A percentile compares a stretch with the other conserved stretches of the same genome.
Evolutionary conservation across 2,113 vertebrate genomes (phyloP).

Genomic region (Seriola aureovittata): DNA sequence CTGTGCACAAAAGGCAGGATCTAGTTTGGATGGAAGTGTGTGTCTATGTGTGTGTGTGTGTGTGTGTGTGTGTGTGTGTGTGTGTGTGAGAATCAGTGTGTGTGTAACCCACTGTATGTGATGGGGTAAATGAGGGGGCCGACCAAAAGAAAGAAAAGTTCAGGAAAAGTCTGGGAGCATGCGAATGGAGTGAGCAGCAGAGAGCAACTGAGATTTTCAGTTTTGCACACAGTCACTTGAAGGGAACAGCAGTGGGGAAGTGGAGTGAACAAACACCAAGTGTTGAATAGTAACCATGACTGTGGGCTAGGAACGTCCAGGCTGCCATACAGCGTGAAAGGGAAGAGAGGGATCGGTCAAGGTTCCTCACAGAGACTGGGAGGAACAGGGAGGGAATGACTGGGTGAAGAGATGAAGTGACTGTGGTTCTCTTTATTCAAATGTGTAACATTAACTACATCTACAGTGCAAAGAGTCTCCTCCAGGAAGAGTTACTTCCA

Average conservation of each 20-base stretch:
- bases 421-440: conserved; percentile 5
- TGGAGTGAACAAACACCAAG: conserved; percentile 75
- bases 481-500: neutral
- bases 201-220: conserved; percentile 38
- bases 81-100: conserved; percentile 12
- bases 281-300: conserved; percentile 85
- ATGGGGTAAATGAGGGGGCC: conserved; percentile 43
- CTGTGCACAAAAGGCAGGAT: conserved; percentile 73
- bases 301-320: conserved; percentile 77
- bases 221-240: conserved; percentile 68
- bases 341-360: conserved; percentile 47
- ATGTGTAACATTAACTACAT: neutral
- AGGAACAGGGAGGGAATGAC: conserved; percentile 1
- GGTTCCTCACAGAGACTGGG: conserved; percentile 34
- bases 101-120: conserved; percentile 45
- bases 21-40: conserved; percentile 63
- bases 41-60: conserved; percentile 31
- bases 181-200: conserved; percentile 8
- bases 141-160: conserved; percentile 2
- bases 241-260: conserved; percentile 70
- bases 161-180: conserved; percentile 25
- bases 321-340: conserved; percentile 64
- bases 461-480: neutral
- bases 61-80: conserved; percentile 34
- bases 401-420: neutral